Base-by-base conservation (phyloP, 2,797 vertebrate genomes). In the Gadopsis marmoratus region DNA sequence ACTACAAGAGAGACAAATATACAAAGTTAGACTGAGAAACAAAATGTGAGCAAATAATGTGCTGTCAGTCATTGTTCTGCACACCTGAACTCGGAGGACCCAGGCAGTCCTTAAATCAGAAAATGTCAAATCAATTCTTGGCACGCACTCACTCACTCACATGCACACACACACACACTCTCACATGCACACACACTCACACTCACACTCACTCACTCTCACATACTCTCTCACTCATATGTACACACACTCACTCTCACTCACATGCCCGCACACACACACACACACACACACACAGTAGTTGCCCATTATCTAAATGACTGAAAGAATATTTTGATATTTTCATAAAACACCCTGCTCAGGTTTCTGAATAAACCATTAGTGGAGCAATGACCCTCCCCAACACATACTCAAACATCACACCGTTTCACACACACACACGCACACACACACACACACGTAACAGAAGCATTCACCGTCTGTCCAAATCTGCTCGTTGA, bases 331-430 rank as follows among this genome's bases (percentile, higher is more conserved):
- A 85, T 86, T 86, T 84, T 87, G 62, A 58, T 79, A 86, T 84
- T 81, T 79, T 90, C 77, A 74, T 76, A 64, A 79, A 89, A 90
- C 88, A 87, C 72, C 70, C 82, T 71, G 67, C 85, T 94, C 82
- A 54, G 45, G 84, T 93, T 91, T 89, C 88, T 89, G 88, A 87
- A 69, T 79, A 91, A 89, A 88, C 83, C 84, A 88, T 90, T 86
- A 88, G 86, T 14, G 29, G 56, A 71, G 71, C 53, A 81, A 89
- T 88, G 68, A 83, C 62, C 69, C 78, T 86, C 76, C 51, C 68
- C 61, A 16, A 86, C 86, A 89, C 79, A 72, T 80, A 83, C 81
- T 79, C 70, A 84, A 53, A 87, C 84, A 84, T 79, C 70, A 76
- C 78, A 76, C 62, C 59, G 19, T 63, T 29, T 41, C 71, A 72